Evolutionary conservation across 2,113 vertebrate species (phyloP).

Genomic region (Lepus americanus): DNA sequence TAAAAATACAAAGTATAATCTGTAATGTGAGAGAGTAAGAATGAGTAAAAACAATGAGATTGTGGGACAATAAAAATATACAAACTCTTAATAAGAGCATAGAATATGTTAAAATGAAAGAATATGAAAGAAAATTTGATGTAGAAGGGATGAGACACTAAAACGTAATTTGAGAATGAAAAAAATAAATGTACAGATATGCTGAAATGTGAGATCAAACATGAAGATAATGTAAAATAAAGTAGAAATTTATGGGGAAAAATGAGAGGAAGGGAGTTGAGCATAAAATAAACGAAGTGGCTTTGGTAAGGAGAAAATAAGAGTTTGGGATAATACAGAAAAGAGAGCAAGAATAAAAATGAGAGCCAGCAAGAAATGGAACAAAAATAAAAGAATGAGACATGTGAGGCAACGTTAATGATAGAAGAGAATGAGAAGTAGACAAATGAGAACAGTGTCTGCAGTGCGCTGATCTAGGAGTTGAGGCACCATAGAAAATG

Average conservation of each 20-base stretch:
- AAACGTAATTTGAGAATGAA: slow-evolving; percentile 1
- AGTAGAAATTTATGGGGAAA: not conserved
- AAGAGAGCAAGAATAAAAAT: not conserved
- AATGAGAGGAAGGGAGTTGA: not conserved
- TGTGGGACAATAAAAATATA: not conserved
- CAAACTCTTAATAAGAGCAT: not conserved
- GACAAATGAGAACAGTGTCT: not conserved
- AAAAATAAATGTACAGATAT: not conserved
- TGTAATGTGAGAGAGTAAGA: not conserved
- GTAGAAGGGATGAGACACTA: not conserved
- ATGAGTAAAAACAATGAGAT: not conserved
- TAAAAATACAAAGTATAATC: not conserved
- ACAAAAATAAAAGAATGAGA: not conserved
- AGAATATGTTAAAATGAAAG: not conserved
- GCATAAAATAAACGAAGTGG: not conserved
- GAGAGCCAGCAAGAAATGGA: not conserved
- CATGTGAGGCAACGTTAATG: not conserved
- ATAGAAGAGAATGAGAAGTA: not conserved
- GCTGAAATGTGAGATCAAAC: not conserved
- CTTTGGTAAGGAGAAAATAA: not conserved
- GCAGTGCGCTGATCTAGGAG: not conserved
- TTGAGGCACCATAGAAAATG: accelerated
- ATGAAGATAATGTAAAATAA: not conserved
- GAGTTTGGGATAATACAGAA: not conserved
- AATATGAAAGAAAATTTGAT: not conserved